phyloP scores from a whole-genome alignment of 1,140 invertebrate species.

The Euschistus heros region DNA sequence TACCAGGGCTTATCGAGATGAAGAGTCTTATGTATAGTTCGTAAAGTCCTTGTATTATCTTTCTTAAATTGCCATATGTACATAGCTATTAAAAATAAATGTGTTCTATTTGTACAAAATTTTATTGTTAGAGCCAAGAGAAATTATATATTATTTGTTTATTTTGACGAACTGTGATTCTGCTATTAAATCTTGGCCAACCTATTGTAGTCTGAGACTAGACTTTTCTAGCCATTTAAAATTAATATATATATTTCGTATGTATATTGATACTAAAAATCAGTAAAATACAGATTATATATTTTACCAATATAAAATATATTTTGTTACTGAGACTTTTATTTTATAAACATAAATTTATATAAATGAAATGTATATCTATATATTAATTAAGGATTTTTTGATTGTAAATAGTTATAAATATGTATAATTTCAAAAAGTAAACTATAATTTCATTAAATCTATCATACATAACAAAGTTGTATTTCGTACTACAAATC shows the following conservation, averaged over 20 bases:
- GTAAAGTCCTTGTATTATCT: background rate
- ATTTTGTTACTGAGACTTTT: conserved; percentile 17
- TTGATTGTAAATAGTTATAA: conserved; percentile 9
- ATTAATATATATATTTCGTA: background rate
- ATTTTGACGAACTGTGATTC: conserved; percentile 14
- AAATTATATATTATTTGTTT: conserved; percentile 12
- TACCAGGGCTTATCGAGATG: conserved; percentile 31
- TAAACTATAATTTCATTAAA: conserved; percentile 12
- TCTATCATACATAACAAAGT: background rate
- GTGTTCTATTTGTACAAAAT: conserved; percentile 15
- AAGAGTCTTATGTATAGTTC: conserved; percentile 32
- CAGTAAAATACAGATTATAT: conserved; percentile 5
- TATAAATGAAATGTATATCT: conserved; percentile 9
- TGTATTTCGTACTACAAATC: no score
- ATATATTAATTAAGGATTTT: conserved; percentile 8
- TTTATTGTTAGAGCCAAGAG: background rate
- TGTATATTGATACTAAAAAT: conserved; percentile 1
- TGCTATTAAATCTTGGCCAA: conserved; percentile 9
- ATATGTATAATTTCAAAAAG: conserved; percentile 10
- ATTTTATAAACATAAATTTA: conserved; percentile 11
- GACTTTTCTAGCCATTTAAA: conserved; percentile 11
- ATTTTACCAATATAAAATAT: conserved; percentile 14
- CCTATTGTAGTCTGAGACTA: conserved; percentile 6
- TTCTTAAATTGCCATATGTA: conserved; percentile 8
- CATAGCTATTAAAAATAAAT: conserved; percentile 2